Evolutionary conservation across 1,140 invertebrate species (phyloP).

Genomic region (Globodera ellingtonae): DNA sequence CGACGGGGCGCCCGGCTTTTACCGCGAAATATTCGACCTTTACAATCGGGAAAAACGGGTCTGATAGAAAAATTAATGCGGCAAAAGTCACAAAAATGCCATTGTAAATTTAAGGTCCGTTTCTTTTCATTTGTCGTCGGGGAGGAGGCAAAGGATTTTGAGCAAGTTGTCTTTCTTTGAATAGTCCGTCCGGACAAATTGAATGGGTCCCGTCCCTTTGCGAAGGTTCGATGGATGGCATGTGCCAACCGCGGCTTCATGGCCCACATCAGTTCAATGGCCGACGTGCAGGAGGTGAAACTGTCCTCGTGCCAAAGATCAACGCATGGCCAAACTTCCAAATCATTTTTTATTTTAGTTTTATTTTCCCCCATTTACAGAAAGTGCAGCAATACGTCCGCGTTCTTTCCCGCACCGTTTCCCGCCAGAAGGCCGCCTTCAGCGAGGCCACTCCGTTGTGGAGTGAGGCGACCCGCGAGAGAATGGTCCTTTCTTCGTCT

Average conservation of each 20-base stretch:
- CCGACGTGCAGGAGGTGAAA: constrained; percentile 63
- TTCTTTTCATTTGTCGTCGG: constrained; percentile 98
- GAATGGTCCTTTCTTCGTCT: constrained; percentile 51
- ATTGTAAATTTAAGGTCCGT: constrained; percentile 73
- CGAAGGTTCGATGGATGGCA: constrained; percentile 85
- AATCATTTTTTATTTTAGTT: background rate
- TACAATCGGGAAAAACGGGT: constrained; percentile 76
- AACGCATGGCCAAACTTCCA: background rate
- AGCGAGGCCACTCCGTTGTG: constrained; percentile 51
- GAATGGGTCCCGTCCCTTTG: background rate
- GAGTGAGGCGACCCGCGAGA: constrained; percentile 60
- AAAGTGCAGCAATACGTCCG: constrained; percentile 61
- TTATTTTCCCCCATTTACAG: background rate
- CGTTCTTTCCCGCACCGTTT: constrained; percentile 58
- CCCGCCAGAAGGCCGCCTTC: constrained; percentile 45
- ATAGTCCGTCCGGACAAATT: background rate
- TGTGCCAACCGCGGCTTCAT: constrained; percentile 86
- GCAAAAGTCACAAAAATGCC: constrained; percentile 29
- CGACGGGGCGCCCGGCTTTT: constrained; percentile 91
- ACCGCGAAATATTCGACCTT: constrained; percentile 83
- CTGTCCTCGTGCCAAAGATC: too few species aligned
- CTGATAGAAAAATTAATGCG: background rate
- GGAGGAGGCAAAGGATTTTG: constrained; percentile 84
- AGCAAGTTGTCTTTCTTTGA: constrained; percentile 70
- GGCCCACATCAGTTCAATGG: constrained; percentile 61